These are phyloP conservation scores for Invenusta paracnida DNA, from an alignment of 2,888 invertebrate genomes.

Conservation along the genomic window DNA sequence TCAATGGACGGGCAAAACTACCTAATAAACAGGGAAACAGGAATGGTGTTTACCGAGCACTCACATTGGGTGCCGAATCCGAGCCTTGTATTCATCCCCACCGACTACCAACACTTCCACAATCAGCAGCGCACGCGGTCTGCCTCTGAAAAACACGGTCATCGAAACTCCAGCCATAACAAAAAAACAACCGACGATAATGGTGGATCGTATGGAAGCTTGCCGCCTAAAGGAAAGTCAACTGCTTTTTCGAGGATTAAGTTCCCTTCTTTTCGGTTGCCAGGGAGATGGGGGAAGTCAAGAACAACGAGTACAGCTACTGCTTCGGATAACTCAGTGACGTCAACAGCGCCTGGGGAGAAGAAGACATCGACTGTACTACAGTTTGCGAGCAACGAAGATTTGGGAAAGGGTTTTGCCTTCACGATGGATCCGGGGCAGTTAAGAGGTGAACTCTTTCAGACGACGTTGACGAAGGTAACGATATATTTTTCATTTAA, in stretches of 20 bases:
- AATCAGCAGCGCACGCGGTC: not conserved
- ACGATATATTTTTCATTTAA: no score
- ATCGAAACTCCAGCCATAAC: not conserved
- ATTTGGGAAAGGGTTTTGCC: not conserved
- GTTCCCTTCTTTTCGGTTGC: not conserved
- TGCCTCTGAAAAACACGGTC: not conserved
- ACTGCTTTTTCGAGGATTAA: not conserved
- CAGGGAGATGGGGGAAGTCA: not conserved
- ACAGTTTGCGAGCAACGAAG: not conserved
- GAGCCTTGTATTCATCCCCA: not conserved
- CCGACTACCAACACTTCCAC: not conserved
- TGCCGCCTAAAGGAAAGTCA: not conserved
- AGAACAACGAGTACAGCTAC: not conserved
- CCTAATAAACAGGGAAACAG: not conserved
- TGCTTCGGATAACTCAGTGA: not conserved
- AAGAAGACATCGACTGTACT: no score
- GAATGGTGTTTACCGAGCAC: not conserved
- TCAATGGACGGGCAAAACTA: not conserved
- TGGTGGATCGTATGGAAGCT: not conserved
- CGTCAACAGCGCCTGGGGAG: no score
- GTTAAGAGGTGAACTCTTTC: not conserved
- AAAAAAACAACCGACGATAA: not conserved
- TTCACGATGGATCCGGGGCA: not conserved
- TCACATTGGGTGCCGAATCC: not conserved
- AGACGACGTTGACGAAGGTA: not conserved